Base-by-base conservation (phyloP, 2,797 vertebrate species). In the Mustela erminea region DNA sequence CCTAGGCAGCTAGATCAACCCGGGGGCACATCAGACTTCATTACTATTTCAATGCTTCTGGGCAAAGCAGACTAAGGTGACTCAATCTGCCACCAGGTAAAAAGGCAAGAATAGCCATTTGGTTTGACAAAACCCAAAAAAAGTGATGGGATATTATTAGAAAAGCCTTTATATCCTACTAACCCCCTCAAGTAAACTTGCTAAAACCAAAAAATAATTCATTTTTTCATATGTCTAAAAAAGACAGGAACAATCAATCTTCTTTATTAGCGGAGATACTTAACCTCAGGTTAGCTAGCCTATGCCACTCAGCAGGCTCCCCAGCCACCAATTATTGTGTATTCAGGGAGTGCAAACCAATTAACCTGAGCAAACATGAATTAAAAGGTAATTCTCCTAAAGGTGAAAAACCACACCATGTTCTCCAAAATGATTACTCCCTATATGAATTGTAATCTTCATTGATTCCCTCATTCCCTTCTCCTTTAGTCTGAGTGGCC, bases 361-460 rank as follows among this genome's bases (percentile, higher is more conserved):
- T 97, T 93, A 94, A 84, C 85, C 77, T 7, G 49, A 64, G 38
- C 38, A 95, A 95, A 95, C 58, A 87, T 3, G 56, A 90, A 86
- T 43, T 64, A 91, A 90, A 96, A 90, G 52, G 75, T 38, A 87
- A 56, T 77, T 49, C 46, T 93, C 72, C 27, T 25, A 7, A 86
- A 64, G n/a, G 80, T 32, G 58, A 87, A 92, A 93, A 93, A 60
- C 46, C 60, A 82, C 6, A 46, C 18, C 35, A 8, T 58, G 21
- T 35, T 74, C 82, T 88, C 87, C 83, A 85, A 56, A 86, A 80
- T 74, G 38, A 94, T 43, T 32, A 25, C 18, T 75, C 75, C 56
- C 54, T 35, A 15, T n/a, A 58, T 21, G 54, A 86, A 64, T 43
- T 41, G 1, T 35, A 60, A 38, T 88, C 77, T 27, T 77, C 38